Percentiles rank a stretch among this genome's conserved stretches.
These are phyloP conservation scores for Euzophera pinguis DNA, from an alignment of 2,888 invertebrate genomes.

Conservation along the genomic window DNA sequence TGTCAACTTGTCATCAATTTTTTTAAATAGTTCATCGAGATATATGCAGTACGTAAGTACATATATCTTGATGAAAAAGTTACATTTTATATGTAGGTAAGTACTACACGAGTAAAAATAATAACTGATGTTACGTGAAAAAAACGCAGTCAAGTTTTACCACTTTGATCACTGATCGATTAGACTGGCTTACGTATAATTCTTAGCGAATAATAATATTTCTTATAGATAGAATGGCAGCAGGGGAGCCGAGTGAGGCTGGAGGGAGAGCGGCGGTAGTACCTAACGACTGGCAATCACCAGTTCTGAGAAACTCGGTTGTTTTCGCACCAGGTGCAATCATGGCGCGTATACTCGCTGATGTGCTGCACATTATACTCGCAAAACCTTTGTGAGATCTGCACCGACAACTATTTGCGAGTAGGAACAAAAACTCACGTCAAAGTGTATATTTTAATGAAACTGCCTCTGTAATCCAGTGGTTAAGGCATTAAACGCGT, in stretches of 20 bases:
- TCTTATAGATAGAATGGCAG: constrained; percentile 21
- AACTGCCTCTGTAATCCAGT: too few relatives aligned
- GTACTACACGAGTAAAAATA: too few relatives aligned
- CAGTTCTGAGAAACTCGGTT: constrained; percentile 56
- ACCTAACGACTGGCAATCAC: constrained; percentile 54
- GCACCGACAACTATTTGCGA: constrained; percentile 16
- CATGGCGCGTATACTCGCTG: constrained; percentile 33
- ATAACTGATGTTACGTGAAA: too few relatives aligned
- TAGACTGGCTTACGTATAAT: constrained; percentile 11
- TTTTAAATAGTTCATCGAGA: too few relatives aligned
- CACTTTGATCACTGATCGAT: constrained; percentile 17
- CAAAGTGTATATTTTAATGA: not conserved
- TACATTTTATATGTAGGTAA: too few relatives aligned
- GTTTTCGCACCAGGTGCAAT: constrained; percentile 59
- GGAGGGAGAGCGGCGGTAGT: constrained; percentile 22
- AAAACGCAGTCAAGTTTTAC: not conserved
- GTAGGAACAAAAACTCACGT: constrained; percentile 4
- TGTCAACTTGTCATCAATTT: too few relatives aligned
- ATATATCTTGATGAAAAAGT: too few relatives aligned
- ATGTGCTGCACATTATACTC: constrained; percentile 30
- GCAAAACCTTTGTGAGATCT: constrained; percentile 23
- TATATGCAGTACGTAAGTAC: too few relatives aligned
- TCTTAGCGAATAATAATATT: constrained; percentile 17
- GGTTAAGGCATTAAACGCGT: too few relatives aligned
- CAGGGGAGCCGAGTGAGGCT: constrained; percentile 20